Base-by-base conservation (phyloP, 2,113 vertebrate species). In the Anhinga anhinga region DNA sequence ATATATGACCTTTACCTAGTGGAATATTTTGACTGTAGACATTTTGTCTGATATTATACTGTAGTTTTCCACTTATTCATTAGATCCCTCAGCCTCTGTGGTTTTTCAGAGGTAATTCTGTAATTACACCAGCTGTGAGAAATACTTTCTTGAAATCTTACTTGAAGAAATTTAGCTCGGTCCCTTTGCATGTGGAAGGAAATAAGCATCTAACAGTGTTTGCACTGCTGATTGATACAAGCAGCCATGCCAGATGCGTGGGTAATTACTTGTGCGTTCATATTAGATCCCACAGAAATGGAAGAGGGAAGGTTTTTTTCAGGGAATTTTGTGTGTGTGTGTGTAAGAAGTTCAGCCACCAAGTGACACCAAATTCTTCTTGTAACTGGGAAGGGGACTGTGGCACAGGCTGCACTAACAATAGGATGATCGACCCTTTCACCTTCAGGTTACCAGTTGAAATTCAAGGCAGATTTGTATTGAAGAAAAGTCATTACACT, bases 41-140 rank as follows among this genome's bases (percentile, higher is more conserved):
- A 45, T 76, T 89, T 88, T 52, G 40, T 86, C 92, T 89, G 34
- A 65, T 93, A 69, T 47, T 84, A 53, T 45, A 18, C 62, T 66
- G 62, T 76, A 45, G 66, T 91, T 94, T 94, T 62, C 66, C 74
- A 58, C 70, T 94, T 90, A 73, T 2, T 87, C 66, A 76, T 87
- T 69, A 90, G 82, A 89, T 82, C 50, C 53, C 47, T 91, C 58
- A 53, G 73, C 86, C 58, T 79, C 74, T 76, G 79, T 83, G 69
- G 3, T 49, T 95, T 91, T 89, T 53, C 65, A 71, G 44, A 85
- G 74, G 77, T 94, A 85, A 95, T 95, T 93, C 73, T 58, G 44
- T 84, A 95, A 76, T 96, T 94, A 38, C 26, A 65, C 84, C 45
- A 87, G 27, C 94, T 85, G 87, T 73, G 93, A 91, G 86, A 88